Percentiles rank a stretch among this genome's conserved stretches.
Evolutionary conservation across 2,888 invertebrate species (phyloP).

Genomic region (Drosophila rellima): DNA sequence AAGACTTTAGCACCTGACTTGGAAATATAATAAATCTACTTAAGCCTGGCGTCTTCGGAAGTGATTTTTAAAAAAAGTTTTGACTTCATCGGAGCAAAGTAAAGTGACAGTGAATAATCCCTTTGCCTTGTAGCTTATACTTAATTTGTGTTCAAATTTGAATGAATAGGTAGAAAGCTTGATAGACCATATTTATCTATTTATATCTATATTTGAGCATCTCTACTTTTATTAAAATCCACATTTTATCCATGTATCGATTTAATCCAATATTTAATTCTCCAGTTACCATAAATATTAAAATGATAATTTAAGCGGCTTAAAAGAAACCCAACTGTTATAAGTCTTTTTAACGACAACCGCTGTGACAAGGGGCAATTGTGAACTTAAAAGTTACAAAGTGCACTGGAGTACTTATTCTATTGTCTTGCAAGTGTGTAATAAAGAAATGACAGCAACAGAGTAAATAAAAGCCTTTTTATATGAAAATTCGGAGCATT

Average conservation of each 20-base stretch:
- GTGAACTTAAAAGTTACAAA: conserved; percentile 1
- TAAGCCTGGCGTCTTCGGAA: not conserved
- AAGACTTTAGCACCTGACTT: conserved; percentile 36
- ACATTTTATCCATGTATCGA: no score
- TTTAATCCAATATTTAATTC: not conserved
- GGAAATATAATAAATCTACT: conserved; percentile 14
- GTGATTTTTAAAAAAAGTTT: not conserved
- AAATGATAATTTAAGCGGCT: not conserved
- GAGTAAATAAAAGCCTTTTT: conserved; percentile 65
- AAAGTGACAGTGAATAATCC: not conserved
- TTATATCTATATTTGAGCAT: no score
- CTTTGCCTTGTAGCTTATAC: not conserved
- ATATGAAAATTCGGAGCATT: conserved; percentile 66
- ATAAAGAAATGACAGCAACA: conserved; percentile 57
- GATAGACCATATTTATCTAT: no score
- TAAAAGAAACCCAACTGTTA: not conserved
- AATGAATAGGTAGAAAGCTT: no score
- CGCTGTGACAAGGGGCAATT: not conserved
- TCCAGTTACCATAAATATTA: not conserved
- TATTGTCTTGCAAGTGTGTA: conserved; percentile 34
- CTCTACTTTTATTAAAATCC: no score
- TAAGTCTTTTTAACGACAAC: not conserved
- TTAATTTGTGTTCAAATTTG: not conserved
- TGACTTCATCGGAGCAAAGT: not conserved
- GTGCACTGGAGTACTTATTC: conserved; percentile 18